A percentile compares a stretch with the other conserved stretches of the same genome.
Evolutionary conservation across 2,113 vertebrate genomes (phyloP).

Genomic region (Onychostruthus taczanowskii): DNA sequence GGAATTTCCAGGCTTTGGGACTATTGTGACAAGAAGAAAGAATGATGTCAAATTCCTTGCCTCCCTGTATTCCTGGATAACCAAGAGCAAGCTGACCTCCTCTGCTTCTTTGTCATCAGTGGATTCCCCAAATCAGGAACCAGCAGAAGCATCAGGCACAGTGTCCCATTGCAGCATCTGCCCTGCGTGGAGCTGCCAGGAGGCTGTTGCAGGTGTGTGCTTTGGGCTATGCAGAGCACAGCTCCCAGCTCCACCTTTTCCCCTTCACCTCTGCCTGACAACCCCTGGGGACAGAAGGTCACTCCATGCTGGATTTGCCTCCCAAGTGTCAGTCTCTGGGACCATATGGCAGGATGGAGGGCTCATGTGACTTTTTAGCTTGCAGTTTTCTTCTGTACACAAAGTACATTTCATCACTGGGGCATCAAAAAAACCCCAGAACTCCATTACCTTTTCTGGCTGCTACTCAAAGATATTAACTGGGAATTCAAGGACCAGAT

Average conservation of each 20-base stretch:
- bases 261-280: not conserved
- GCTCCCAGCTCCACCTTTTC: not conserved
- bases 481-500: not conserved
- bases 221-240: not conserved
- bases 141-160: not conserved
- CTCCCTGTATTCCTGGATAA: not conserved
- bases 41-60: not conserved
- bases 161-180: not conserved
- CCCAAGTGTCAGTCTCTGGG: not conserved
- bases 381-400: not conserved
- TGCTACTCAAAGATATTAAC: not conserved
- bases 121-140: not conserved
- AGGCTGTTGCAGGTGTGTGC: not conserved
- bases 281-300: not conserved
- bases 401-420: not conserved
- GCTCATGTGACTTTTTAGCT: not conserved
- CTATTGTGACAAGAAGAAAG: not conserved
- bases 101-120: not conserved
- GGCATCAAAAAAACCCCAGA: not conserved
- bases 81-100: not conserved
- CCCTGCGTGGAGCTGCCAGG: not conserved
- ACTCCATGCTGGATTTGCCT: not conserved
- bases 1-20: conserved; percentile 6
- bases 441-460: not conserved
- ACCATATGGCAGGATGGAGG: not conserved